A percentile compares a stretch with the other conserved stretches of the same genome.
phyloP scores from a whole-genome alignment of 2,888 invertebrate species.

The Rhagophthalmus giganteus region DNA sequence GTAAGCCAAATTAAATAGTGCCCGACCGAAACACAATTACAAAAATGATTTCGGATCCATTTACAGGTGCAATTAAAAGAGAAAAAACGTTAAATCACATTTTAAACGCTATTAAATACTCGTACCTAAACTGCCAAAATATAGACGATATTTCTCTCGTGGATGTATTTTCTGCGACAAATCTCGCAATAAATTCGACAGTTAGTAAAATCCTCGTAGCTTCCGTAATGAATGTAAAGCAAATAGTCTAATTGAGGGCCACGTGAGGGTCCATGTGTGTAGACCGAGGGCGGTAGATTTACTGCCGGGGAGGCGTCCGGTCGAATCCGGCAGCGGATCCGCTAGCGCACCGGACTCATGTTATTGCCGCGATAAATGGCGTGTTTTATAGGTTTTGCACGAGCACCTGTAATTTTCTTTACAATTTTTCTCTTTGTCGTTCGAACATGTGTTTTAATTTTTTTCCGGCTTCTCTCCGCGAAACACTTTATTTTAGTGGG shows the following conservation, averaged over 20 bases:
- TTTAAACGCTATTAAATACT: constrained; percentile 32
- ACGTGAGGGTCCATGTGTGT: constrained; percentile 51
- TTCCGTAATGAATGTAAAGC: constrained; percentile 53
- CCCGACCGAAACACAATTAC: constrained; percentile 8
- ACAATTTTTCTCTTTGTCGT: constrained; percentile 19
- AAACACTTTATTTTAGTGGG: too few species aligned
- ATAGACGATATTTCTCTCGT: constrained; percentile 51
- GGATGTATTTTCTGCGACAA: constrained; percentile 51
- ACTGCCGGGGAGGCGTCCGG: constrained; percentile 39
- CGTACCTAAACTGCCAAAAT: constrained; percentile 44
- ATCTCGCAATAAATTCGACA: constrained; percentile 54
- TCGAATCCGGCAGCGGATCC: constrained; percentile 39
- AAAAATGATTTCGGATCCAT: constrained; percentile 18
- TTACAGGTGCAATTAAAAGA: constrained; percentile 32
- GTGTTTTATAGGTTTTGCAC: constrained; percentile 41
- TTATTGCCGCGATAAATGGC: constrained; percentile 45
- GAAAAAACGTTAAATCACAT: constrained; percentile 43
- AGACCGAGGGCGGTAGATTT: constrained; percentile 45
- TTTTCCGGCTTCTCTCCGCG: too few species aligned
- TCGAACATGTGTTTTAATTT: constrained; percentile 7
- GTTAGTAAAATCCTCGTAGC: constrained; percentile 55
- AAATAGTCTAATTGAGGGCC: constrained; percentile 56
- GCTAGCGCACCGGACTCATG: constrained; percentile 37
- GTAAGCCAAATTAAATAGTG: constrained; percentile 8
- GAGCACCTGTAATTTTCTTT: constrained; percentile 42